A percentile compares a stretch with the other conserved stretches of the same genome.
Evolutionary conservation across 2,888 invertebrate genomes (phyloP).

Genomic region (Tiliacea citrago): DNA sequence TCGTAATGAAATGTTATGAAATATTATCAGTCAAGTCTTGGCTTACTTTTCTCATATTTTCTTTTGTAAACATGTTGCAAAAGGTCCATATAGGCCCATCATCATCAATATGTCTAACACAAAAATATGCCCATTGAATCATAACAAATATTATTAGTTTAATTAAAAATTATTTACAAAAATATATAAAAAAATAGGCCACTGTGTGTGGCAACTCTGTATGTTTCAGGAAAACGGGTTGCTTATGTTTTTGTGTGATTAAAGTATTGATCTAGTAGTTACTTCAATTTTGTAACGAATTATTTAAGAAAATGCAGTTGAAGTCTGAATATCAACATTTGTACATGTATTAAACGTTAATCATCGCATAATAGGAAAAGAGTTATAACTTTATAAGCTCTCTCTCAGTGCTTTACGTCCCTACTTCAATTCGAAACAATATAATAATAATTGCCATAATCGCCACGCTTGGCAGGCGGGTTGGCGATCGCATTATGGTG

Average conservation of each 20-base stretch:
- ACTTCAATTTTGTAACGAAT: not conserved
- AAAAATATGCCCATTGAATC: not conserved
- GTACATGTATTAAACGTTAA: too few species aligned
- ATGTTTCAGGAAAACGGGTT: not conserved
- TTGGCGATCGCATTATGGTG: too few species aligned
- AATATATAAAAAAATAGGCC: not conserved
- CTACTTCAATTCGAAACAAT: not conserved
- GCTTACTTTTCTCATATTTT: conserved; percentile 3
- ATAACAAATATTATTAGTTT: not conserved
- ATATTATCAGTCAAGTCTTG: conserved; percentile 22
- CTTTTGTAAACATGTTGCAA: conserved; percentile 8
- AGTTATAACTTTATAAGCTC: not conserved
- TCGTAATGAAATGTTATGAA: conserved; percentile 18
- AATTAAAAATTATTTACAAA: not conserved
- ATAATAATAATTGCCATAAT: too few species aligned
- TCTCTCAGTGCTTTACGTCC: not conserved
- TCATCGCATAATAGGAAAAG: not conserved
- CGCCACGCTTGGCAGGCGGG: too few species aligned
- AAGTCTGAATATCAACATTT: not conserved
- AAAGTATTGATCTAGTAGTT: not conserved
- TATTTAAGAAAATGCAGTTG: not conserved
- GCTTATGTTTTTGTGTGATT: not conserved
- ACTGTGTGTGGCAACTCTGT: not conserved
- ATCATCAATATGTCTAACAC: not conserved
- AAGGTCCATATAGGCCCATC: not conserved